A percentile compares a stretch with the other conserved stretches of the same genome.
Evolutionary conservation across 2,888 invertebrate genomes (phyloP).

Genomic region (Eudasyphora cyanicolor): DNA sequence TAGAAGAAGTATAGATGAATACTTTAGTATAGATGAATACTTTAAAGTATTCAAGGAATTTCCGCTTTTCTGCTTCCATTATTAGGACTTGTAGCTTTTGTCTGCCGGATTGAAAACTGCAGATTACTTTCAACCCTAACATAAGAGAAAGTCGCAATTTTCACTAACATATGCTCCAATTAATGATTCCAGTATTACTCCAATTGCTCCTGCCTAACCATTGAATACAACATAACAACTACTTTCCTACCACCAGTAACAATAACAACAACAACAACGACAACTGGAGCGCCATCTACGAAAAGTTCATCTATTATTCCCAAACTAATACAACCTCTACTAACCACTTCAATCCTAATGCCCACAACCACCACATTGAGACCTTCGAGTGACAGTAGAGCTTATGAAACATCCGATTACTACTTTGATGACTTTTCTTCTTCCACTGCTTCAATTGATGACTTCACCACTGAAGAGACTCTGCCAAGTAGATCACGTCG

Average conservation of each 20-base stretch:
- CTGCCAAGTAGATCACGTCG: slow-evolving; percentile 49
- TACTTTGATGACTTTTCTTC: slow-evolving; percentile 8
- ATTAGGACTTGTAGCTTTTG: no score
- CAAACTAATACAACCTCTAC: slow-evolving; percentile 44
- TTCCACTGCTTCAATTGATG: background rate
- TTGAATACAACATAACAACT: background rate
- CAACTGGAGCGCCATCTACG: slow-evolving; percentile 6
- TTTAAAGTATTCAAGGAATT: no score
- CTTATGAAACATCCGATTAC: slow-evolving; percentile 26
- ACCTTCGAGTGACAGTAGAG: background rate
- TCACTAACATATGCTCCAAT: no score
- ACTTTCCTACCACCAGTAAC: background rate
- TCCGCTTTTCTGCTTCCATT: no score
- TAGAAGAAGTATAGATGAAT: no score
- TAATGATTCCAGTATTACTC: slow-evolving; percentile 74
- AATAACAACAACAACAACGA: slow-evolving; percentile 19
- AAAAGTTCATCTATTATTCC: background rate
- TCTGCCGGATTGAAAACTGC: no score
- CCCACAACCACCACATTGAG: slow-evolving; percentile 26
- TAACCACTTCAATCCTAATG: slow-evolving; percentile 23
- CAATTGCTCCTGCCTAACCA: slow-evolving; percentile 69
- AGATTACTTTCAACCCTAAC: no score
- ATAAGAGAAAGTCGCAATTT: no score
- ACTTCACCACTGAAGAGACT: slow-evolving; percentile 4
- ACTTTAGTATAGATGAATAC: no score